Base-by-base conservation (phyloP, 2,888 invertebrate genomes). In the Mayetiola destructor region DNA sequence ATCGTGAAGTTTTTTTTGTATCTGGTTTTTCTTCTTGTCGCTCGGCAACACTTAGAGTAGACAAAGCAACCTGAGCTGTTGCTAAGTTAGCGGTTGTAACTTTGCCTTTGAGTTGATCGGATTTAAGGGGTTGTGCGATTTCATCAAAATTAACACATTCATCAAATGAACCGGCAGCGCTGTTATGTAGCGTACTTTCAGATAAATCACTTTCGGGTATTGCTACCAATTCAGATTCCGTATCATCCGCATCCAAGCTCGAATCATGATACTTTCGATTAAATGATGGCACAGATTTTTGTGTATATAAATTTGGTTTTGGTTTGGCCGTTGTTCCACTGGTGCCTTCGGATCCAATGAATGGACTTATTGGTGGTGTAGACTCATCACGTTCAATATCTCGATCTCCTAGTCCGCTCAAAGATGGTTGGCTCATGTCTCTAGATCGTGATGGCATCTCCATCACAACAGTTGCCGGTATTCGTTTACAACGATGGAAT, bases 181-280 rank as follows among this genome's bases (percentile, higher is more conserved):
- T 88, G 59, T 85, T 87, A 64, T 88, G 88, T 18, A 88, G 77
- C 1, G 88, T 88, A 65, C 87, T 88, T 66, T 88, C 88, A 16
- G 87, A 89, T 67, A 86, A 82, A 71, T 89, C 87, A 68, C 88
- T 89, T 75, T 92, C 91, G 14, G 90, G 90, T 67, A 91, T 91
- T 58, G 88, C 89, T 59, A 88, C 88, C 64, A 92, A 73, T 70
- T 91, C 91, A 57, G 88, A 88, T 71, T 92, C 91, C 2, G 86
- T 85, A 62, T 89, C 89, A 69, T 91, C 90, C 60, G 83, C 85
- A 68, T 88, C 88, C 60, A 84, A 66, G 60, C 80, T 77, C 2
- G 73, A 73, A 55, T 71, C 72, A 54, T 77, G 77, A 62, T 78
- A 78, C 60, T 78, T 78, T 55, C 68, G 62, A 57, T 68, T 70